These are phyloP conservation scores for Amphiprion percula DNA, from an alignment of 2,113 vertebrate genomes.

Conservation along the genomic window DNA sequence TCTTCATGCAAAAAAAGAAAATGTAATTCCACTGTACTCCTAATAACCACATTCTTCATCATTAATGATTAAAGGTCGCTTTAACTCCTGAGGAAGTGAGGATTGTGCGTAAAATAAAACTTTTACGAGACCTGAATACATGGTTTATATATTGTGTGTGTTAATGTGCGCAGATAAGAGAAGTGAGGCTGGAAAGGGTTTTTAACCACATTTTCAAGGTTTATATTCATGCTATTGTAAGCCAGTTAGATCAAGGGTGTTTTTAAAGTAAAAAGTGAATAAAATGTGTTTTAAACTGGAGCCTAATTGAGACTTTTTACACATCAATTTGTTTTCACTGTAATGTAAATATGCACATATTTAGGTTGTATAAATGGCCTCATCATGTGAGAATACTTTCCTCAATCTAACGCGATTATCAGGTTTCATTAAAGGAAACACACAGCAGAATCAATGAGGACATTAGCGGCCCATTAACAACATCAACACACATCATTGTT, in stretches of 20 bases:
- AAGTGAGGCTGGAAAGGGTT: not conserved
- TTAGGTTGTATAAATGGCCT: not conserved
- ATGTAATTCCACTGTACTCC: not conserved
- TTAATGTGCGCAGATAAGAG: constrained; percentile 16
- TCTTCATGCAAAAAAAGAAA: constrained; percentile 12
- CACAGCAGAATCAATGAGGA: not conserved
- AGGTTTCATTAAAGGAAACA: constrained; percentile 13
- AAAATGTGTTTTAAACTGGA: no score
- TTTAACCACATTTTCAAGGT: no score
- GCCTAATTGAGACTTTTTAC: no score
- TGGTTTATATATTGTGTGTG: not conserved
- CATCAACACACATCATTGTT: not conserved
- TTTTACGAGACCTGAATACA: not conserved
- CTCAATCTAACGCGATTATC: constrained; percentile 1
- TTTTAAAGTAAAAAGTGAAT: no score
- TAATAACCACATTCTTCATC: constrained; percentile 7
- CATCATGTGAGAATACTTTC: not conserved
- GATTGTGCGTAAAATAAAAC: constrained; percentile 26
- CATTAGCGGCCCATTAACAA: constrained; percentile 17
- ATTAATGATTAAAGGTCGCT: constrained; percentile 19
- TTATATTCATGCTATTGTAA: no score
- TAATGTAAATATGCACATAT: no score
- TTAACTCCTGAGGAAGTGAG: constrained; percentile 3
- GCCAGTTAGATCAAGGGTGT: no score
- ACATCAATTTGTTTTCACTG: no score